These are phyloP conservation scores for Notechis scutatus DNA, from an alignment of 2,113 vertebrate species.

Conservation along the genomic window DNA sequence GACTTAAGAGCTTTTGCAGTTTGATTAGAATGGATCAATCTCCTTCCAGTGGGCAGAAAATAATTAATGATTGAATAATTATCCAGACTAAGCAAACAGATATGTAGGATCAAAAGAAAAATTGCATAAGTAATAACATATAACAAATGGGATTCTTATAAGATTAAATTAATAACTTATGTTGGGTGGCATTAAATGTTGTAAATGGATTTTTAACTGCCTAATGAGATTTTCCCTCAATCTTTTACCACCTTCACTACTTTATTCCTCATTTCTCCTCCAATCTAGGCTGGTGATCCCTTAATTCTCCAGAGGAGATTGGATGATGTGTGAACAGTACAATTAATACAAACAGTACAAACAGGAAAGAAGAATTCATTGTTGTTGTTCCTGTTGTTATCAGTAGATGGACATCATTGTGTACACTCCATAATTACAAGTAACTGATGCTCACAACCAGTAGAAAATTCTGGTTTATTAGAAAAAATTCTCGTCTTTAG, in stretches of 20 bases:
- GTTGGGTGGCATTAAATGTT: not conserved
- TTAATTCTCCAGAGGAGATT: not conserved
- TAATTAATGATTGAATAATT: not conserved
- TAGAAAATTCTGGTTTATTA: not conserved
- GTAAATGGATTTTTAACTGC: not conserved
- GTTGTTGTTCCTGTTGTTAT: not conserved
- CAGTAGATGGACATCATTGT: not conserved
- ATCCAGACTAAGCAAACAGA: not conserved
- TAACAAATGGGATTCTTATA: not conserved
- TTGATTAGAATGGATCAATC: not conserved
- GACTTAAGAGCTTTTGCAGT: not conserved
- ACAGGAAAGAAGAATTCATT: not conserved
- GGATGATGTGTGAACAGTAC: not conserved
- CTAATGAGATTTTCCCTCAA: not conserved
- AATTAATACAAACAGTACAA: not conserved
- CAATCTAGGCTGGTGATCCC: not conserved
- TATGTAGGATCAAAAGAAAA: not conserved
- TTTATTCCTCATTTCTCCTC: not conserved
- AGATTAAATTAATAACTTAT: not conserved
- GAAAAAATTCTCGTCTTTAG: accelerated
- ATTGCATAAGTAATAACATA: not conserved
- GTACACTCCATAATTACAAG: not conserved
- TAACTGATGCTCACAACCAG: not conserved
- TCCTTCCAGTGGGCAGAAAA: not conserved
- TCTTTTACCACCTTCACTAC: not conserved